Conservation (phyloP, 2,888 invertebrate species). For the Hypena proboscidalis region DNA sequence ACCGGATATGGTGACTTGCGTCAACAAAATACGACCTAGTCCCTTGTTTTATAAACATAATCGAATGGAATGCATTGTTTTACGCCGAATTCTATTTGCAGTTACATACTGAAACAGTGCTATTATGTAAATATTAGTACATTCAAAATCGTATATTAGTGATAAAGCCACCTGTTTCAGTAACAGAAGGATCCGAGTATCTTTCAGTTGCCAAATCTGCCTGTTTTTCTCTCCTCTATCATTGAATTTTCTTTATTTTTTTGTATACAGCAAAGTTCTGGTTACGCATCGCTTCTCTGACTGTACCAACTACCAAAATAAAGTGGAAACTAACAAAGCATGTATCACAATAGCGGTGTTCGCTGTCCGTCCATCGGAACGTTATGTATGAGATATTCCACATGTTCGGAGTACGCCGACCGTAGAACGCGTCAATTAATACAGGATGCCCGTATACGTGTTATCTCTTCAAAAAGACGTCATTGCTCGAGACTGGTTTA, state of each 20-base stretch:
- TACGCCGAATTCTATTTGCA: slow-evolving; percentile 10
- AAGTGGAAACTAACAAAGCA: slow-evolving; percentile 57
- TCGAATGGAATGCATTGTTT: slow-evolving; percentile 8
- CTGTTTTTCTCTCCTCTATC: too few relatives aligned
- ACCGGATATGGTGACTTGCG: slow-evolving; percentile 1
- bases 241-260: too few relatives aligned
- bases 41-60: slow-evolving; percentile 18
- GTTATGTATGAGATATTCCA: slow-evolving; percentile 68
- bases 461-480: too few relatives aligned
- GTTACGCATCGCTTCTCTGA: too few relatives aligned
- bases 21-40: slow-evolving; percentile 8
- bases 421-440: slow-evolving; percentile 29
- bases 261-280: too few relatives aligned
- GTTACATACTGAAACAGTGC: slow-evolving; percentile 13
- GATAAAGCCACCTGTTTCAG: too few relatives aligned
- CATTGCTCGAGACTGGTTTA: too few relatives aligned
- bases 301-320: slow-evolving; percentile 45
- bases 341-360: slow-evolving; percentile 61
- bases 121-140: too few relatives aligned
- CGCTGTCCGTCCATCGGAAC: slow-evolving; percentile 70
- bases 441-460: too few relatives aligned
- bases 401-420: slow-evolving; percentile 54
- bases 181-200: too few relatives aligned
- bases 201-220: too few relatives aligned
- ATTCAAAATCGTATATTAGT: too few relatives aligned